These are phyloP conservation scores for Dinocampus coccinellae DNA, from an alignment of 2,888 invertebrate genomes.

Conservation along the genomic window DNA sequence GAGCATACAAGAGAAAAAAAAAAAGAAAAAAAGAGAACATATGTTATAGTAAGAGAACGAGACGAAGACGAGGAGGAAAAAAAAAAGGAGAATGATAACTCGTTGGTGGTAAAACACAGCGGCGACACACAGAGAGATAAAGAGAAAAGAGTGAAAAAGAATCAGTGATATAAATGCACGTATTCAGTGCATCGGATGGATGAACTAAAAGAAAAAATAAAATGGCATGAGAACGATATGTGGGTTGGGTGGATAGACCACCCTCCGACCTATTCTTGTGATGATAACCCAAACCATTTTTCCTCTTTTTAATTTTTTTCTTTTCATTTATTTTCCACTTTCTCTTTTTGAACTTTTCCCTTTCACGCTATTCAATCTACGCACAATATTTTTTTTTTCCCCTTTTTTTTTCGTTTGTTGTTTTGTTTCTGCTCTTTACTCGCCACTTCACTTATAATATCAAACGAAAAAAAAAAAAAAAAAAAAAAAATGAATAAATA, in stretches of 20 bases:
- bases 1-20: slow-evolving; percentile 32
- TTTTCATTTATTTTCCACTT: slow-evolving; percentile 36
- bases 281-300: slow-evolving; percentile 46
- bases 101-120: slow-evolving; percentile 38
- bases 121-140: no score
- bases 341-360: slow-evolving; percentile 9
- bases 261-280: no score
- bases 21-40: not conserved
- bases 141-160: slow-evolving; percentile 30
- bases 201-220: slow-evolving; percentile 38
- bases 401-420: not conserved
- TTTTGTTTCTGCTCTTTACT: no score
- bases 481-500: no score
- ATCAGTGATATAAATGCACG: slow-evolving; percentile 48
- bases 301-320: slow-evolving; percentile 34
- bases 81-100: slow-evolving; percentile 50
- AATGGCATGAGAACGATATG: slow-evolving; percentile 44
- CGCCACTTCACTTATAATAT: not conserved
- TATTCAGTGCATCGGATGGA: slow-evolving; percentile 54
- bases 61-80: slow-evolving; percentile 27
- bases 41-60: slow-evolving; percentile 25
- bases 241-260: no score
- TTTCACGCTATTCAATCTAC: slow-evolving; percentile 17
- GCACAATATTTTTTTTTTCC: slow-evolving; percentile 5
- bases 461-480: not conserved